Percentiles rank a stretch among this genome's conserved stretches.
Conservation (phyloP, 2,113 vertebrate species). For the Halcyon senegalensis region DNA sequence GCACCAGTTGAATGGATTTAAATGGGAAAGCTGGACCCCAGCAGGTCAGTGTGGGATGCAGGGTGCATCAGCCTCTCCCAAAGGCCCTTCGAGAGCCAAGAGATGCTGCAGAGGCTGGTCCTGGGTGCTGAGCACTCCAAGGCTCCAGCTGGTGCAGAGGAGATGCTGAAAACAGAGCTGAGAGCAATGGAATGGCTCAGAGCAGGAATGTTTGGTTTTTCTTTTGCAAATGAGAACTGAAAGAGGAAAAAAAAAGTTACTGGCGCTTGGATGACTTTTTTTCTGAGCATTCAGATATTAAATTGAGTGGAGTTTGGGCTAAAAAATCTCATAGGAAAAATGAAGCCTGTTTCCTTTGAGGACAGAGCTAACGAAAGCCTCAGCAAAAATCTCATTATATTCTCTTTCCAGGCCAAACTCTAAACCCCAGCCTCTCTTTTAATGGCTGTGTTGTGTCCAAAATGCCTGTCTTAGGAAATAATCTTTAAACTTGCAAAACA, state of each 20-base stretch:
- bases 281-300: neutral
- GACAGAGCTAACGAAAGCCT: conserved; percentile 25
- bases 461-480: neutral
- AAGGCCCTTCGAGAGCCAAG: neutral
- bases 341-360: conserved; percentile 39
- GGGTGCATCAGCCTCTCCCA: neutral
- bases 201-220: neutral
- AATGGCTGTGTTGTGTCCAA: neutral
- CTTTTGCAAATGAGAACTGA: neutral
- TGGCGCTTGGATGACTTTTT: neutral
- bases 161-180: neutral
- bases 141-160: neutral
- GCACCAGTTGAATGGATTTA: neutral
- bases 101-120: rapidly evolving
- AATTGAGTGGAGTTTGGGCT: neutral
- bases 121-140: neutral
- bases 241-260: neutral
- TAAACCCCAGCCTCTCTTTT: neutral
- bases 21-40: neutral
- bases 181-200: neutral
- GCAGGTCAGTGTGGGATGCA: rapidly evolving
- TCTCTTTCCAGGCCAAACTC: neutral
- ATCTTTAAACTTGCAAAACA: neutral
- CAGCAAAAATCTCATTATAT: neutral
- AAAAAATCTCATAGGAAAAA: conserved; percentile 1